Percentiles rank a stretch among this genome's conserved stretches.
phyloP scores from a whole-genome alignment of 2,797 vertebrate genomes.

The Eleutherodactylus coqui region DNA sequence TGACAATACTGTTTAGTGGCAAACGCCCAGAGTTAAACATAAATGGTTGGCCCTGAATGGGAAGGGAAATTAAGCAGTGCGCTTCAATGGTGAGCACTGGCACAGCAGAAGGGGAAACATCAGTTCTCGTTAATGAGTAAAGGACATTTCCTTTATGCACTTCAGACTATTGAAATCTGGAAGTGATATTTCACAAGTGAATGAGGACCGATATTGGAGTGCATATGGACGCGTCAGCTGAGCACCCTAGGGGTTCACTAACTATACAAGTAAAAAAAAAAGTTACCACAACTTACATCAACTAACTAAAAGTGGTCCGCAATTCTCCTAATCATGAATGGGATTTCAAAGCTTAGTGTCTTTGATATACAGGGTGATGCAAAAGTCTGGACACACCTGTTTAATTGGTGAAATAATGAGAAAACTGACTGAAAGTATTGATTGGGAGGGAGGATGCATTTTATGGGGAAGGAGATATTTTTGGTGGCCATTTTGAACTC shows the following conservation, averaged over 20 bases:
- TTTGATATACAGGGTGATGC: too few relatives aligned
- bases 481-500: too few relatives aligned
- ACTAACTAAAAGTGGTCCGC: not conserved
- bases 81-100: slow-evolving; percentile 65
- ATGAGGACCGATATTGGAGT: slow-evolving; percentile 4
- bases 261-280: not conserved
- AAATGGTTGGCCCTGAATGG: slow-evolving; percentile 79
- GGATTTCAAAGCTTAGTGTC: too few relatives aligned
- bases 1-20: slow-evolving; percentile 69
- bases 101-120: slow-evolving; percentile 22
- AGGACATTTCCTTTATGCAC: slow-evolving; percentile 28
- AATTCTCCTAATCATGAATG: not conserved
- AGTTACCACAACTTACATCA: not conserved
- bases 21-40: slow-evolving; percentile 74
- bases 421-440: too few relatives aligned
- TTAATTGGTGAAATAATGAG: too few relatives aligned
- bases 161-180: slow-evolving; percentile 5
- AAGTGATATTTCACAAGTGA: slow-evolving; percentile 28
- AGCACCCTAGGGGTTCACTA: not conserved
- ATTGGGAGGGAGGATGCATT: too few relatives aligned
- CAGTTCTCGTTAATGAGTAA: slow-evolving; percentile 30
- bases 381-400: too few relatives aligned
- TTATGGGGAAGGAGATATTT: too few relatives aligned
- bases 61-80: slow-evolving; percentile 78
- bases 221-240: not conserved